Percentiles rank a stretch among this genome's conserved stretches.
phyloP scores from a whole-genome alignment of 2,888 invertebrate genomes.

The Philhelius pedissequus region DNA sequence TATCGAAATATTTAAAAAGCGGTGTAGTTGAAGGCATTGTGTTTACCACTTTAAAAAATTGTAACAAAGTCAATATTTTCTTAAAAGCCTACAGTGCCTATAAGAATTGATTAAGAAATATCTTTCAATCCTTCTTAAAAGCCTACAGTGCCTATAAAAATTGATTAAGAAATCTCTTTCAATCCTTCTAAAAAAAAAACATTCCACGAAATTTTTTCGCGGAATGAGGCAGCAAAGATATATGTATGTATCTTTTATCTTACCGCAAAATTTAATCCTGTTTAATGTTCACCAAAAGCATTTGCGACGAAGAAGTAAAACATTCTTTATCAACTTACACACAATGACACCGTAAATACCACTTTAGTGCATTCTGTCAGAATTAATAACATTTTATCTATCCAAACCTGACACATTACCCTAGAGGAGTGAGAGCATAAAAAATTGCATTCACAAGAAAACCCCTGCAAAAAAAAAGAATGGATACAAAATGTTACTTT shows the following conservation, averaged over 20 bases:
- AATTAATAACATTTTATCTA: constrained; percentile 57
- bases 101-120: no score
- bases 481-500: constrained; percentile 4
- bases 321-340: constrained; percentile 27
- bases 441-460: constrained; percentile 18
- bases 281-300: not conserved
- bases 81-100: no score
- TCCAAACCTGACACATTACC: constrained; percentile 34
- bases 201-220: not conserved
- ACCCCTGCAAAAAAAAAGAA: not conserved
- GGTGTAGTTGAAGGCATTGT: no score
- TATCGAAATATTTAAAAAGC: no score
- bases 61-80: no score
- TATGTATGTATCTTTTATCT: not conserved
- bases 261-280: constrained; percentile 7
- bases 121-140: no score
- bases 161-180: not conserved
- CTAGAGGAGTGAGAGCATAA: not conserved
- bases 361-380: constrained; percentile 49
- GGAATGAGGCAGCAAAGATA: not conserved
- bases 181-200: not conserved
- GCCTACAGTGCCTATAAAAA: no score
- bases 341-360: constrained; percentile 43
- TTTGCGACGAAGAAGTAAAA: not conserved
- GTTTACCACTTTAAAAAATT: no score